Conservation (phyloP, 1,140 invertebrate genomes). For the Solen grandis region DNA sequence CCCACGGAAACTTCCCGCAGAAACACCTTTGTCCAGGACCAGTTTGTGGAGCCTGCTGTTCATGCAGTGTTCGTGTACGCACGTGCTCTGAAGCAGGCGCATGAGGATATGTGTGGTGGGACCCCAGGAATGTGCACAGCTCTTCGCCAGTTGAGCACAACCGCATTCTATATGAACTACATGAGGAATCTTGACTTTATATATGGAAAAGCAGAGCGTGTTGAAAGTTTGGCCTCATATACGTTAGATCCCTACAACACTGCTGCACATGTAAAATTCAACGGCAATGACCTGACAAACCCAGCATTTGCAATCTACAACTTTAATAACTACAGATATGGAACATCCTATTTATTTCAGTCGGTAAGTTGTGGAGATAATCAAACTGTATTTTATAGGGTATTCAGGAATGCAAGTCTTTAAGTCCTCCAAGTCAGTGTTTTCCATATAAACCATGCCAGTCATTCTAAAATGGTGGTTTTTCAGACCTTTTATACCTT, state of each 20-base stretch:
- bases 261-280: constrained; percentile 76
- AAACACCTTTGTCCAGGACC: constrained; percentile 71
- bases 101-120: constrained; percentile 73
- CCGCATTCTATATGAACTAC: constrained; percentile 78
- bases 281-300: constrained; percentile 70
- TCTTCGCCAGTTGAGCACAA: constrained; percentile 71
- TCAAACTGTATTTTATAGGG: no score
- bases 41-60: constrained; percentile 79
- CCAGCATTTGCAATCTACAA: constrained; percentile 75
- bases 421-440: no score
- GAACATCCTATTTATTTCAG: constrained; percentile 65
- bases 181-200: constrained; percentile 79
- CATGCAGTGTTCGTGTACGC: constrained; percentile 81
- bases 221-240: constrained; percentile 78
- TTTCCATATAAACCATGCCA: no score
- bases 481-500: no score
- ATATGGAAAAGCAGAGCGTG: constrained; percentile 70
- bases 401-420: no score
- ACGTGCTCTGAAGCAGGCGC: constrained; percentile 78
- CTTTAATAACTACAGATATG: constrained; percentile 70
- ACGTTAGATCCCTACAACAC: constrained; percentile 76
- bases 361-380: constrained; percentile 69
- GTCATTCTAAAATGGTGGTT: no score
- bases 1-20: constrained; percentile 57
- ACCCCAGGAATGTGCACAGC: constrained; percentile 74